Evolutionary conservation across 2,888 invertebrate genomes (phyloP).

Genomic region (Hemithea aestivaria): DNA sequence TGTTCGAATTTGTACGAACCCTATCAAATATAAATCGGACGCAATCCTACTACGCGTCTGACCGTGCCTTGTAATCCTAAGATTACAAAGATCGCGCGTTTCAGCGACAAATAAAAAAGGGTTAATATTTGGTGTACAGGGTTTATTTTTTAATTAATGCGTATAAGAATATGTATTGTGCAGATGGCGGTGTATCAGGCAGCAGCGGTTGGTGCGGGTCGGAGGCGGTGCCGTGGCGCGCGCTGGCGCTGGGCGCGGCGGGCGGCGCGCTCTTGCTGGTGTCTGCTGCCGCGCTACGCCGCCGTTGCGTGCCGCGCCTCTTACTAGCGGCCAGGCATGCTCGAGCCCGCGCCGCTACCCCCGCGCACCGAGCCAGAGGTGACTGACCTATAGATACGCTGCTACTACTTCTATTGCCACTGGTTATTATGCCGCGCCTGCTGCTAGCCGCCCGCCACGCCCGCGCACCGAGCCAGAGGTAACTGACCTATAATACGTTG

Average conservation of each 20-base stretch:
- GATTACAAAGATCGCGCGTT: too few species aligned
- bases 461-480: conserved; percentile 63
- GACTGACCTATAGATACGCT: background rate
- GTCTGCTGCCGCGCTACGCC: conserved; percentile 73
- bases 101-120: too few species aligned
- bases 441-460: conserved; percentile 36
- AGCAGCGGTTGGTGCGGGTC: conserved; percentile 41
- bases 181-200: conserved; percentile 25
- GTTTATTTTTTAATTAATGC: too few species aligned
- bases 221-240: conserved; percentile 78
- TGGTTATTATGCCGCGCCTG: too few species aligned
- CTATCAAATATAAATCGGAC: too few species aligned
- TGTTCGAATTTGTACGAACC: too few species aligned
- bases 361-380: conserved; percentile 63
- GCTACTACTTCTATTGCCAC: too few species aligned
- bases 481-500: background rate
- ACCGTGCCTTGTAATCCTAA: too few species aligned
- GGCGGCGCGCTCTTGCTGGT: conserved; percentile 67
- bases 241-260: conserved; percentile 72
- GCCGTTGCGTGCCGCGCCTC: conserved; percentile 62
- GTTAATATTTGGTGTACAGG: too few species aligned
- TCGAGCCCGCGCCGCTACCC: conserved; percentile 51
- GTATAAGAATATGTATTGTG: too few species aligned
- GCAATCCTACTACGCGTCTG: too few species aligned
- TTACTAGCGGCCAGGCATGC: conserved; percentile 60